phyloP scores from a whole-genome alignment of 2,888 invertebrate species.

The Caenorhabditis japonica region DNA sequence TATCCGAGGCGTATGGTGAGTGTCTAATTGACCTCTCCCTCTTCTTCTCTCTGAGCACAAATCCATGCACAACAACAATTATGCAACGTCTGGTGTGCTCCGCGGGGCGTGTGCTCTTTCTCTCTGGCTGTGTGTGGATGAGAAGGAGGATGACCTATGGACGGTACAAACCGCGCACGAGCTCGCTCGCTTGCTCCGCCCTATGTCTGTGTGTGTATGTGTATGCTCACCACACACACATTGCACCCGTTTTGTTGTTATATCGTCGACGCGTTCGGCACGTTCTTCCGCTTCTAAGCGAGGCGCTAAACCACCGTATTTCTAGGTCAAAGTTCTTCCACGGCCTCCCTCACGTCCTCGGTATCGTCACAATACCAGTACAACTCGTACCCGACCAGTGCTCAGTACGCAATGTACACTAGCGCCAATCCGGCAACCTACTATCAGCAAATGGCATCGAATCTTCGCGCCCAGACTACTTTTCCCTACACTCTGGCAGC shows the following conservation, averaged over 20 bases:
- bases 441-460: slow-evolving; percentile 54
- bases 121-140: neutral
- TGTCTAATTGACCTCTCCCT: slow-evolving; percentile 14
- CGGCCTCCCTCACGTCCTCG: slow-evolving; percentile 21
- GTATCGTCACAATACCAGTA: slow-evolving; percentile 38
- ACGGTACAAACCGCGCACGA: neutral
- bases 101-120: too few species aligned
- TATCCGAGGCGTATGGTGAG: slow-evolving; percentile 31
- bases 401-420: slow-evolving; percentile 57
- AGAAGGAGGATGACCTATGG: neutral
- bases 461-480: slow-evolving; percentile 32
- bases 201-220: neutral
- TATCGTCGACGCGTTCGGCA: slow-evolving; percentile 12
- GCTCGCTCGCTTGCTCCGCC: neutral
- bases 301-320: neutral
- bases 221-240: slow-evolving; percentile 9
- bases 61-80: slow-evolving; percentile 21
- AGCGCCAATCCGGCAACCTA: slow-evolving; percentile 48
- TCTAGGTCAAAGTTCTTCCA: slow-evolving; percentile 27
- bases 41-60: neutral
- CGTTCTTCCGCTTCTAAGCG: too few species aligned
- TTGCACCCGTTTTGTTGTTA: slow-evolving; percentile 22
- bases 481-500: slow-evolving; percentile 31
- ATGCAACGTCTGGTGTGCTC: slow-evolving; percentile 14
- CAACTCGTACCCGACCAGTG: slow-evolving; percentile 37